A percentile compares a stretch with the other conserved stretches of the same genome.
Evolutionary conservation across 2,797 vertebrate species (phyloP).

Genomic region (Cryptoblepharus egeriae): DNA sequence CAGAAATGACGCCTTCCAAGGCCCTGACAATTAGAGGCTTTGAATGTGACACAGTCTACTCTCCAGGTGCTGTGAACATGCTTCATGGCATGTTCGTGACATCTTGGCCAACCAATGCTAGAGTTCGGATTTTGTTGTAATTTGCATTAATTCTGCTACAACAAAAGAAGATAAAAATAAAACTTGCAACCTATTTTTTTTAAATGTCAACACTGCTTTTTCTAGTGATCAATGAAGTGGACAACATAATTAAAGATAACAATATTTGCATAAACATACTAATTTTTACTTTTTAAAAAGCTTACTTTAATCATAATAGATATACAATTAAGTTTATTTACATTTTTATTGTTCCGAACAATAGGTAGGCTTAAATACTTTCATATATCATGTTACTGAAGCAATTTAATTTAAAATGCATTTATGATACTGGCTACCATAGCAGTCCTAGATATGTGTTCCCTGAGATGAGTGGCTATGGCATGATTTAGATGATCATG

Average conservation of each 20-base stretch:
- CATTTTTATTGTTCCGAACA: neutral
- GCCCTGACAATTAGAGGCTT: too few relatives aligned
- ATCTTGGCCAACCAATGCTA: too few relatives aligned
- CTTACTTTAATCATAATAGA: neutral
- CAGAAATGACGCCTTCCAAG: too few relatives aligned
- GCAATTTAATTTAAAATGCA: neutral
- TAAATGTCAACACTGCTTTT: too few relatives aligned
- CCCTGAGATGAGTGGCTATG: neutral
- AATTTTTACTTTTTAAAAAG: neutral
- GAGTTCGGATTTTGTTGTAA: neutral
- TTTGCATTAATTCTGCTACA: conserved; percentile 6
- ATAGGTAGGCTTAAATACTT: neutral
- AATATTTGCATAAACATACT: too few relatives aligned
- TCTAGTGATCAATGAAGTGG: too few relatives aligned
- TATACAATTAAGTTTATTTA: neutral
- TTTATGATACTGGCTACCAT: neutral
- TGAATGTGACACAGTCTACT: too few relatives aligned
- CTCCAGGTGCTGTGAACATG: too few relatives aligned
- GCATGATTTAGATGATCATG: too few relatives aligned
- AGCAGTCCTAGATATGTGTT: neutral
- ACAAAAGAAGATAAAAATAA: neutral
- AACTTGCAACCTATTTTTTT: too few relatives aligned
- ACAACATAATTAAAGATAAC: too few relatives aligned
- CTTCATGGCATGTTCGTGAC: too few relatives aligned
- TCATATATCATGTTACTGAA: conserved; percentile 8